phyloP scores from a whole-genome alignment of 2,113 vertebrate genomes.

The Donacobius atricapilla region DNA sequence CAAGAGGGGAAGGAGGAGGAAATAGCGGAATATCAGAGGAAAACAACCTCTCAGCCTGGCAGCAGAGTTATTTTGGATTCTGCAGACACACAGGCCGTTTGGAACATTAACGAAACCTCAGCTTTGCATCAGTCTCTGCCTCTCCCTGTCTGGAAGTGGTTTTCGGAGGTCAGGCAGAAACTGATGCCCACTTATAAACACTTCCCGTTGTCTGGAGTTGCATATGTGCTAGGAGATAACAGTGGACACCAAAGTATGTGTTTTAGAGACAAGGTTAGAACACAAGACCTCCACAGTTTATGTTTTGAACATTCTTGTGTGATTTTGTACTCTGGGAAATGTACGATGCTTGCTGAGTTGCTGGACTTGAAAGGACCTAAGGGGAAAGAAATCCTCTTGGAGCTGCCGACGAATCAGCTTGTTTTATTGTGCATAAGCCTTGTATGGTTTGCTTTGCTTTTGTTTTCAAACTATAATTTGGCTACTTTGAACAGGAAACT shows the following conservation, averaged over 20 bases:
- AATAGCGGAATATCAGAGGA: not conserved
- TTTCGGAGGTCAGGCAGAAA: not conserved
- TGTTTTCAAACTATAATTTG: not conserved
- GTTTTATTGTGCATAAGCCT: not conserved
- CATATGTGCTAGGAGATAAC: not conserved
- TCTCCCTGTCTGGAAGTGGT: not conserved
- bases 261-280: not conserved
- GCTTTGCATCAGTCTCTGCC: not conserved
- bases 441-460: not conserved
- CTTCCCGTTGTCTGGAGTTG: not conserved
- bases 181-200: not conserved
- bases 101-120: not conserved
- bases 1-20: not conserved
- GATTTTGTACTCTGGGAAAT: not conserved
- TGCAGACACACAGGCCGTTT: not conserved
- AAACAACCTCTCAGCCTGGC: not conserved
- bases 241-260: not conserved
- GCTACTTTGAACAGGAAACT: not conserved
- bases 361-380: not conserved
- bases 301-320: not conserved
- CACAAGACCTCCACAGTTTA: not conserved
- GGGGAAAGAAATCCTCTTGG: not conserved
- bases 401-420: not conserved
- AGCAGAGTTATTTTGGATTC: not conserved
- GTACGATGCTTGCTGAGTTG: not conserved